These are phyloP conservation scores for Haemorhous mexicanus DNA, from an alignment of 2,113 vertebrate species.

Conservation along the genomic window DNA sequence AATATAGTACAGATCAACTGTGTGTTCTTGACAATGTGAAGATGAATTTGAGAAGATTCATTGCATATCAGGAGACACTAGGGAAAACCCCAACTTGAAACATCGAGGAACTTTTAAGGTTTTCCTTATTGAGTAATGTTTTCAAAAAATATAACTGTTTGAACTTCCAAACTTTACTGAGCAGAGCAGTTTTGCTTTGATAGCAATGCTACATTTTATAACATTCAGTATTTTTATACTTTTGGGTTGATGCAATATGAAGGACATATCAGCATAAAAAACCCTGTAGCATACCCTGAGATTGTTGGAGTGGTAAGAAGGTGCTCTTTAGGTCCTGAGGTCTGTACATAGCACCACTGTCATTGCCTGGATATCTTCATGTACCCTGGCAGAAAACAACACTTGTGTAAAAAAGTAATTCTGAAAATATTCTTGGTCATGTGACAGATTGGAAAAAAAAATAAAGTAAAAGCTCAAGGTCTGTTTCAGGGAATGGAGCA, in stretches of 20 bases:
- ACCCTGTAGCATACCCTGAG: fast-evolving
- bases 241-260: conserved; percentile 32
- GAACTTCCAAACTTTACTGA: background rate
- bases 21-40: conserved; percentile 94
- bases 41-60: conserved; percentile 92
- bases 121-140: conserved; percentile 20
- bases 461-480: background rate
- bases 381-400: background rate
- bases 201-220: background rate
- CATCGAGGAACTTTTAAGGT: conserved; percentile 18
- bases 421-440: background rate
- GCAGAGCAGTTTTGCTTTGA: background rate
- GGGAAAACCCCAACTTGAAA: conserved; percentile 72
- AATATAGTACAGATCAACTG: conserved; percentile 85
- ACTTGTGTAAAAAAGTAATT: background rate
- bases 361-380: background rate
- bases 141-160: conserved; percentile 8
- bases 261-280: background rate
- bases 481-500: background rate
- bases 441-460: background rate
- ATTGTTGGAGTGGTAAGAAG: background rate
- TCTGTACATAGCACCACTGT: background rate
- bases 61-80: conserved; percentile 88
- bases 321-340: background rate
- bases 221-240: conserved; percentile 8